phyloP scores from a whole-genome alignment of 2,113 vertebrate genomes.

The Myxocyprinus asiaticus region DNA sequence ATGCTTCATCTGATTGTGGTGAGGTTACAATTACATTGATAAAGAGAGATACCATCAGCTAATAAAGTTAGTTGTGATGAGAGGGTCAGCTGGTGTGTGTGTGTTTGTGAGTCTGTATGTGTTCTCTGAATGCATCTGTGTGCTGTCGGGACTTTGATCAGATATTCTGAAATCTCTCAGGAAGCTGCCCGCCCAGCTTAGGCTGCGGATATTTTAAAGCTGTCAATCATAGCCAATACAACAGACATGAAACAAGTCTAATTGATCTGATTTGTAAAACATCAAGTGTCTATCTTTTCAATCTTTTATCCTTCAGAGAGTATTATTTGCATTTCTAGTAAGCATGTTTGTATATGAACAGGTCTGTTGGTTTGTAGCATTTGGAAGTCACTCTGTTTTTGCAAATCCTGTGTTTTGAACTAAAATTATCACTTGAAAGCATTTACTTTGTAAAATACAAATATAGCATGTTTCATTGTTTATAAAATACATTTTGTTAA shows the following conservation, averaged over 20 bases:
- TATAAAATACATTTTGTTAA: no score
- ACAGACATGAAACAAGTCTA: slow-evolving; percentile 39
- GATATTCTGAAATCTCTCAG: slow-evolving; percentile 52
- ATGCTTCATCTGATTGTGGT: slow-evolving; percentile 58
- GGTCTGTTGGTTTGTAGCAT: neutral
- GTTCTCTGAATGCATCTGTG: neutral
- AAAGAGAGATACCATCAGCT: slow-evolving; percentile 21
- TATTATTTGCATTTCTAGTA: slow-evolving; percentile 55
- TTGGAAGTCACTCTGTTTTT: neutral
- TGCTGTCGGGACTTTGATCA: slow-evolving; percentile 39
- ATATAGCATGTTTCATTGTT: no score
- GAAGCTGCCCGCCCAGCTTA: slow-evolving; percentile 44
- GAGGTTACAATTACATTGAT: slow-evolving; percentile 56
- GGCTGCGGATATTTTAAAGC: slow-evolving; percentile 37
- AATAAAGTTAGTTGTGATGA: slow-evolving; percentile 10
- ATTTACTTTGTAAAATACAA: no score
- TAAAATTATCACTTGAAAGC: no score
- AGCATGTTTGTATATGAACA: slow-evolving; percentile 21
- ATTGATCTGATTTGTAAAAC: slow-evolving; percentile 43
- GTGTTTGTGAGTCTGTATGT: neutral
- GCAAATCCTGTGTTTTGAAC: neutral
- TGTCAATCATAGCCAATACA: slow-evolving; percentile 45
- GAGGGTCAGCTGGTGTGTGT: slow-evolving; percentile 21
- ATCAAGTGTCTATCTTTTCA: slow-evolving; percentile 48
- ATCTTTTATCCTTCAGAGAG: slow-evolving; percentile 42